These are phyloP conservation scores for Anas platyrhynchos DNA, from an alignment of 2,113 vertebrate genomes.

Conservation along the genomic window DNA sequence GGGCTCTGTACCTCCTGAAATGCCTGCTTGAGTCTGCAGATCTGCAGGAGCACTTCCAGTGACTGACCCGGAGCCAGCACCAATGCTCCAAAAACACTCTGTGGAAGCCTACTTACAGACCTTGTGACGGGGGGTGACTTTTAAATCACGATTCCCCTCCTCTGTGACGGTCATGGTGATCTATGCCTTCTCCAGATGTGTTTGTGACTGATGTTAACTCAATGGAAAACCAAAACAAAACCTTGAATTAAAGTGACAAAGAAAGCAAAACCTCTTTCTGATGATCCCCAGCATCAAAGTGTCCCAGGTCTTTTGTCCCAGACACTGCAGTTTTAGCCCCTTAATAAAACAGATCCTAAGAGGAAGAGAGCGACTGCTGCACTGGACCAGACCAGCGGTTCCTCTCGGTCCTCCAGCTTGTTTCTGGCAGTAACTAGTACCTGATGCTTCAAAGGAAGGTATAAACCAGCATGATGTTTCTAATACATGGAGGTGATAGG, in stretches of 20 bases:
- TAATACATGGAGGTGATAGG: conserved; percentile 61
- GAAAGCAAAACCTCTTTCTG: conserved; percentile 47
- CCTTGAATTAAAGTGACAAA: conserved; percentile 39
- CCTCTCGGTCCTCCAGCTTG: conserved; percentile 35
- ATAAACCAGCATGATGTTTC: conserved; percentile 47
- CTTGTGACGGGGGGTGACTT: background rate
- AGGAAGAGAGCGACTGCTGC: conserved; percentile 37
- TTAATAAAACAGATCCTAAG: conserved; percentile 12
- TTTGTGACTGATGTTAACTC: conserved; percentile 43
- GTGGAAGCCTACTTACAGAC: background rate
- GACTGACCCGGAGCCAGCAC: background rate
- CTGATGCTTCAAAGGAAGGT: conserved; percentile 70
- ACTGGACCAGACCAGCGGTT: conserved; percentile 33
- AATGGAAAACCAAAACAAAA: conserved; percentile 69
- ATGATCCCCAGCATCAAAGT: conserved; percentile 44
- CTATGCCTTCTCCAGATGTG: conserved; percentile 54
- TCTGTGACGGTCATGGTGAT: conserved; percentile 7
- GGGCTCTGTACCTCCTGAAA: background rate
- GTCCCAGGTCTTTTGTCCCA: background rate
- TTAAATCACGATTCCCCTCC: background rate
- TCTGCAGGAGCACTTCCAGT: background rate
- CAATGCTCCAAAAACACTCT: background rate
- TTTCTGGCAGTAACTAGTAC: conserved; percentile 43
- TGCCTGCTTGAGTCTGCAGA: background rate
- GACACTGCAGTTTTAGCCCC: background rate